These are phyloP conservation scores for Hepsetus odoe DNA, from an alignment of 2,113 vertebrate species.

Conservation along the genomic window DNA sequence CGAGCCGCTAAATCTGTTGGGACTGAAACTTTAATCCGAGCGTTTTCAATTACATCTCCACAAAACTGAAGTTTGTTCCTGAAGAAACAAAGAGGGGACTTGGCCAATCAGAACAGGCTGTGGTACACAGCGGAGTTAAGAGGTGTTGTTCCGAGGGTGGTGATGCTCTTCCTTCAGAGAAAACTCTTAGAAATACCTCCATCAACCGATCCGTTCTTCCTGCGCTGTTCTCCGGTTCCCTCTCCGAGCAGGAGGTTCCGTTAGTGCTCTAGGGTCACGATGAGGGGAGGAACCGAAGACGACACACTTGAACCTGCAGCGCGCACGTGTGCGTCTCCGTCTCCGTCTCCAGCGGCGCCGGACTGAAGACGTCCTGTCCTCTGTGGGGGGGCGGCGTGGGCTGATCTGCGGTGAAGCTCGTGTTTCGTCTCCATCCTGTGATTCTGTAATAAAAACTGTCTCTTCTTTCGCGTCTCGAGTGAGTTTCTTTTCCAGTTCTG, in stretches of 20 bases:
- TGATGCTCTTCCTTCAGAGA: not conserved
- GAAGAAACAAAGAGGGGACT: too few species aligned
- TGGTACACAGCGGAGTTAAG: too few species aligned
- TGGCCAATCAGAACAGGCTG: too few species aligned
- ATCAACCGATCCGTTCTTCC: conserved; percentile 65
- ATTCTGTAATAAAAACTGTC: conserved; percentile 72
- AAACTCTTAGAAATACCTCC: conserved; percentile 61
- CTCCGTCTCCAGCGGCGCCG: conserved; percentile 3
- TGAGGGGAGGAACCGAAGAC: conserved; percentile 61
- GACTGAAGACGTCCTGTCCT: conserved; percentile 28
- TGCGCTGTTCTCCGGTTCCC: conserved; percentile 26
- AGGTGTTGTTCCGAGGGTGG: not conserved
- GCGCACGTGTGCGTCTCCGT: conserved; percentile 6
- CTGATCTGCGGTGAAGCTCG: conserved; percentile 41
- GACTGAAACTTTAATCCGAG: too few species aligned
- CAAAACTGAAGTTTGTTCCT: too few species aligned
- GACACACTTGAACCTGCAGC: not conserved
- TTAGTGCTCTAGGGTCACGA: conserved; percentile 49
- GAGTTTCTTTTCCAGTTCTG: not conserved
- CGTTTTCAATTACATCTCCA: too few species aligned
- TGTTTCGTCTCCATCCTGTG: conserved; percentile 66
- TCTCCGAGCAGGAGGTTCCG: not conserved
- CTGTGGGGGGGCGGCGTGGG: conserved; percentile 51
- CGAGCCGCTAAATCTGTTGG: too few species aligned
- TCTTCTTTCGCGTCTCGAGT: conserved; percentile 28